Conservation (phyloP, 2,888 invertebrate species). For the Lacanobia oleracea region DNA sequence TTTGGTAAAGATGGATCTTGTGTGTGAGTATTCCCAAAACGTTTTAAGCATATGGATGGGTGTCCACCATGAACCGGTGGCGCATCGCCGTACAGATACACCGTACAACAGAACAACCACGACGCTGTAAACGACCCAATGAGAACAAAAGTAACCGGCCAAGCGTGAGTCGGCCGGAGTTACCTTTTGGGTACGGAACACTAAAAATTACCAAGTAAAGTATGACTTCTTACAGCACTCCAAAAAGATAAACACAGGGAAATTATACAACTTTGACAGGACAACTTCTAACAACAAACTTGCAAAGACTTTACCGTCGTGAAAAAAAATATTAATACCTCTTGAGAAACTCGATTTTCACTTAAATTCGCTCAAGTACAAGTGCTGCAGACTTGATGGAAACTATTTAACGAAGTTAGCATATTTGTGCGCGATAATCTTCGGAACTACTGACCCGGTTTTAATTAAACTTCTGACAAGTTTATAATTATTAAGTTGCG, state of each 20-base stretch:
- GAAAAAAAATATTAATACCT: slow-evolving; percentile 8
- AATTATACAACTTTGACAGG: not conserved
- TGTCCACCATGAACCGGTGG: too few relatives aligned
- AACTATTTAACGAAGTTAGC: slow-evolving; percentile 63
- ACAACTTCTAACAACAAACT: not conserved
- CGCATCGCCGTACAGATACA: too few relatives aligned
- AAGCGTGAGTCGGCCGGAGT: too few relatives aligned
- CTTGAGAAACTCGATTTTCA: slow-evolving; percentile 30
- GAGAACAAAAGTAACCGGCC: not conserved
- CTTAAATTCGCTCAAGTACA: slow-evolving; percentile 26
- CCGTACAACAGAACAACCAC: too few relatives aligned
- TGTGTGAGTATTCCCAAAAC: too few relatives aligned
- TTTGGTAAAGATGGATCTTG: too few relatives aligned
- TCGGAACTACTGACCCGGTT: slow-evolving; percentile 58
- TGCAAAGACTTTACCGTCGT: slow-evolving; percentile 9
- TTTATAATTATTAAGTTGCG: slow-evolving; percentile 57
- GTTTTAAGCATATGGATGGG: too few relatives aligned
- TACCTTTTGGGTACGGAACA: too few relatives aligned
- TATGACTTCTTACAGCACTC: not conserved
- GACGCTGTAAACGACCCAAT: too few relatives aligned
- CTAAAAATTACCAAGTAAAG: not conserved
- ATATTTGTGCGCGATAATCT: slow-evolving; percentile 63
- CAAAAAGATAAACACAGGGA: slow-evolving; percentile 3
- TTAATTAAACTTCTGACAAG: slow-evolving; percentile 59
- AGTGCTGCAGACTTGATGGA: slow-evolving; percentile 22